Conservation (phyloP, 2,113 vertebrate genomes). For the Paratilapia polleni region DNA sequence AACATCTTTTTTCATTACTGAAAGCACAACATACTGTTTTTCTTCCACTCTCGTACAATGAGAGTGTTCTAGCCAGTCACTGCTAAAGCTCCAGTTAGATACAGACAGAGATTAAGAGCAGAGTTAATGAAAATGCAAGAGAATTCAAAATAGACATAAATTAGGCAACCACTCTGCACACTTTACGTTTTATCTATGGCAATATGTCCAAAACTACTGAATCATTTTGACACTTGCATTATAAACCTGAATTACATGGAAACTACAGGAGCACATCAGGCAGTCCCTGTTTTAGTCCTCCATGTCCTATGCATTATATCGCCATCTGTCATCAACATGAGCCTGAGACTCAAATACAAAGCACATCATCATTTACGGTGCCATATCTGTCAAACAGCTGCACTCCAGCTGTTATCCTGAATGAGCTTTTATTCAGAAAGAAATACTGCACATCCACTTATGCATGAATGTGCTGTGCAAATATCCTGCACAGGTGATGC, state of each 20-base stretch:
- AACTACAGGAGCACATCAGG: background rate
- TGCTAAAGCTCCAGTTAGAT: slow-evolving; percentile 35
- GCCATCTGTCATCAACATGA: slow-evolving; percentile 16
- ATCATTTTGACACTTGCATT: slow-evolving; percentile 19
- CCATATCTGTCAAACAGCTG: background rate
- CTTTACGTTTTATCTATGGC: slow-evolving; percentile 7
- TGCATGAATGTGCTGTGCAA: slow-evolving; percentile 10
- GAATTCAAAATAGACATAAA: slow-evolving; percentile 25
- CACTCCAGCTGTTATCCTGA: background rate
- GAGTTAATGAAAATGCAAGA: slow-evolving; percentile 11
- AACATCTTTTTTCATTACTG: slow-evolving; percentile 27
- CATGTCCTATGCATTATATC: background rate
- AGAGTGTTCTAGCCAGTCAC: background rate
- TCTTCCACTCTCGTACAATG: background rate
- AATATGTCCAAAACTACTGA: slow-evolving; percentile 16
- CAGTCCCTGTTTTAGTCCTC: background rate
- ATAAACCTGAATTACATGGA: background rate
- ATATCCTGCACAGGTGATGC: background rate
- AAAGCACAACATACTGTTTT: slow-evolving; percentile 21
- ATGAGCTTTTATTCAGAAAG: background rate
- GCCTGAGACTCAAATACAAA: slow-evolving; percentile 44
- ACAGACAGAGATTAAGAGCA: slow-evolving; percentile 12
- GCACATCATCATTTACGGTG: background rate
- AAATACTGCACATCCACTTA: background rate
- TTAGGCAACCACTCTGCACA: background rate